A percentile compares a stretch with the other conserved stretches of the same genome.
phyloP scores from a whole-genome alignment of 2,888 invertebrate species.

The Agrilus biguttatus region DNA sequence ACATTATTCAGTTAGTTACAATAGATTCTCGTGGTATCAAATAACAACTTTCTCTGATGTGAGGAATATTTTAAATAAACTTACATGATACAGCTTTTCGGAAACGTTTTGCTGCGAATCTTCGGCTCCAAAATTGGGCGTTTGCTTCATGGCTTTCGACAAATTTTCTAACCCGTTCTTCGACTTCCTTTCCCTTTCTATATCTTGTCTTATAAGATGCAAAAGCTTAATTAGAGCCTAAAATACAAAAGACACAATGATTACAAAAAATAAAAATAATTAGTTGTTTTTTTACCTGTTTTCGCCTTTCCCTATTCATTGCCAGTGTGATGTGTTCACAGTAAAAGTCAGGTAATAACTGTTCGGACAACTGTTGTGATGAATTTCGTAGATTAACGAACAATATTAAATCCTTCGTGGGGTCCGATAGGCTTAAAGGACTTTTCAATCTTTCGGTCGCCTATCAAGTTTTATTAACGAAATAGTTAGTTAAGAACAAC shows the following conservation, averaged over 20 bases:
- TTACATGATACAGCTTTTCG: conserved; percentile 84
- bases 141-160: conserved; percentile 73
- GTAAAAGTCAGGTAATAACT: conserved; percentile 85
- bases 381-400: conserved; percentile 53
- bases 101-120: conserved; percentile 84
- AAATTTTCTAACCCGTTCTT: conserved; percentile 80
- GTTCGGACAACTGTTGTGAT: conserved; percentile 50
- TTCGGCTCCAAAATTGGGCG: conserved; percentile 72
- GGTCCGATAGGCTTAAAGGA: conserved; percentile 58
- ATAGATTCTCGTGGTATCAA: no score
- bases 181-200: conserved; percentile 80
- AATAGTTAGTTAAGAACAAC: not conserved
- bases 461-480: conserved; percentile 30
- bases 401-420: conserved; percentile 49
- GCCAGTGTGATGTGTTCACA: conserved; percentile 87
- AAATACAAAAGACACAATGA: conserved; percentile 15
- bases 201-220: conserved; percentile 72
- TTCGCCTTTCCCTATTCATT: conserved; percentile 83
- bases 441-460: conserved; percentile 52
- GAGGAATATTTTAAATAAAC: no score
- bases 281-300: conserved; percentile 41
- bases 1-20: no score
- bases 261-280: not conserved
- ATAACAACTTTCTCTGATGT: no score
- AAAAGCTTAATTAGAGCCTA: conserved; percentile 71